Evolutionary conservation across 1,140 invertebrate genomes (phyloP).

Genomic region (Ptiloglossa arizonensis): DNA sequence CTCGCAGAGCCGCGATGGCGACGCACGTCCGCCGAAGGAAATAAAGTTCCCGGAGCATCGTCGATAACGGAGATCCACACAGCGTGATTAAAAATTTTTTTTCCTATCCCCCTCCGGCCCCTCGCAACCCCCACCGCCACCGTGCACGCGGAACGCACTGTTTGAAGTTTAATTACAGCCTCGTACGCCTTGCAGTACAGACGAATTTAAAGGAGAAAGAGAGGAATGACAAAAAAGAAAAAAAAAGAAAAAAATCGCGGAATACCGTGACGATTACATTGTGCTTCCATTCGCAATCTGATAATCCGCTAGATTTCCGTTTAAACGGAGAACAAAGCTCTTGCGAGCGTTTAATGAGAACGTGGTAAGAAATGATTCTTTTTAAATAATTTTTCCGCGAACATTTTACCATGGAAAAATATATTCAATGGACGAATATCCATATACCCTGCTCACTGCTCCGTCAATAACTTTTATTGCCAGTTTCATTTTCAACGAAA

Average conservation of each 20-base stretch:
- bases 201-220: background rate
- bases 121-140: too few species aligned
- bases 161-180: slow-evolving; percentile 48
- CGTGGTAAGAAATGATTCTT: background rate
- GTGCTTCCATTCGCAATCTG: background rate
- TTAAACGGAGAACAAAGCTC: background rate
- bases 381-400: background rate
- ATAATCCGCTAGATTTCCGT: background rate
- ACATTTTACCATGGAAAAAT: background rate
- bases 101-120: too few species aligned
- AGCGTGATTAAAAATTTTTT: slow-evolving; percentile 29
- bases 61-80: slow-evolving; percentile 14
- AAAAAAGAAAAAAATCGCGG: background rate
- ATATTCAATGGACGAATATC: background rate
- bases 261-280: background rate
- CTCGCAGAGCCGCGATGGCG: background rate
- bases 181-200: background rate
- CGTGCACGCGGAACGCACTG: slow-evolving; percentile 9
- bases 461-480: background rate
- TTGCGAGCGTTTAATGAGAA: background rate
- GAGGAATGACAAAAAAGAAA: background rate
- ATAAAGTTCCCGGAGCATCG: slow-evolving; percentile 12
- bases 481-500: background rate
- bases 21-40: slow-evolving; percentile 22
- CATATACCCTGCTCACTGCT: too few species aligned